Evolutionary conservation across 2,113 vertebrate species (phyloP).

Genomic region (Calyptomena viridis): DNA sequence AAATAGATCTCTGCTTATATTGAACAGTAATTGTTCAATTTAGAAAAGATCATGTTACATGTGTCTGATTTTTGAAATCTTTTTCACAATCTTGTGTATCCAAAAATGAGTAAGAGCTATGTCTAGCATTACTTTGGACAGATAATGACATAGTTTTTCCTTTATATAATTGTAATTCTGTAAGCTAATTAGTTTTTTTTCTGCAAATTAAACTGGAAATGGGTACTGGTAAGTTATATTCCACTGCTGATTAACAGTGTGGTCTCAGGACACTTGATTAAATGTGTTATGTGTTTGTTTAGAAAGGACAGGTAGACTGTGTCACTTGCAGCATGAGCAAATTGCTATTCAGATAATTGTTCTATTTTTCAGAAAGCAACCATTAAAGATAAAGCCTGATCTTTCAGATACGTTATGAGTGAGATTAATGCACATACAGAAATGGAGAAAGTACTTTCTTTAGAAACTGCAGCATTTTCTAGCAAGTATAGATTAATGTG

Average conservation of each 20-base stretch:
- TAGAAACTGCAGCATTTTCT: neutral
- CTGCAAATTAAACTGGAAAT: neutral
- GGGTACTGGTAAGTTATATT: neutral
- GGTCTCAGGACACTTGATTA: neutral
- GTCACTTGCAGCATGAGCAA: neutral
- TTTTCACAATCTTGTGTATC: neutral
- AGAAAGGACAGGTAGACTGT: neutral
- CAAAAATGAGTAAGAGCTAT: neutral
- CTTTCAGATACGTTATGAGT: neutral
- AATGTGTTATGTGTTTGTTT: neutral
- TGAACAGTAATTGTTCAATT: neutral
- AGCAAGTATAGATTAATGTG: neutral
- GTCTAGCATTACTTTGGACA: neutral
- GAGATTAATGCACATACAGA: neutral
- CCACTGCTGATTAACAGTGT: neutral
- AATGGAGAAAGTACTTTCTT: neutral
- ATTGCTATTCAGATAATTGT: neutral
- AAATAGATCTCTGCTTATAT: neutral
- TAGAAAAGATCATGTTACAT: neutral
- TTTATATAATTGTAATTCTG: neutral
- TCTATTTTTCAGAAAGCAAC: neutral
- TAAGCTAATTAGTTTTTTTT: neutral
- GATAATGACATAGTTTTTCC: neutral
- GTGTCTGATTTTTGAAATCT: neutral
- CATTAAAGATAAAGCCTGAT: neutral